Evolutionary conservation across 2,113 vertebrate species (phyloP).

Genomic region (Dicaeum eximium): DNA sequence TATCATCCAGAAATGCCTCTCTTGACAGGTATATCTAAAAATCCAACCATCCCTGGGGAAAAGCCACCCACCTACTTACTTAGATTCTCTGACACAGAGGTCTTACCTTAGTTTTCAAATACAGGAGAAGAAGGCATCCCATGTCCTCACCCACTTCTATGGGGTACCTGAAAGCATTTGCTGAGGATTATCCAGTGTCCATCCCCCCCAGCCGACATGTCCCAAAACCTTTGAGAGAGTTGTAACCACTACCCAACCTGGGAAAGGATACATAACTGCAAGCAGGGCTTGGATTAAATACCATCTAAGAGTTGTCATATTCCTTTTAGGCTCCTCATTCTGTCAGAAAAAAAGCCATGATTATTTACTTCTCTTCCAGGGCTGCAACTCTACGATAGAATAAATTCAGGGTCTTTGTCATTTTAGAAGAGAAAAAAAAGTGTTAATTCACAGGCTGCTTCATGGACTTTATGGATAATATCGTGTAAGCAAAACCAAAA

Average conservation of each 20-base stretch:
- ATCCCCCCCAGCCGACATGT: background rate
- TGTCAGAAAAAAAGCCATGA: background rate
- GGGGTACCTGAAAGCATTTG: background rate
- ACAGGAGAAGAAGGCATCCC: background rate
- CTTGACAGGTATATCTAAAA: background rate
- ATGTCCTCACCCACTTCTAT: background rate
- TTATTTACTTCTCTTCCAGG: background rate
- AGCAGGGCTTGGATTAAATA: background rate
- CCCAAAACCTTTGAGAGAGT: background rate
- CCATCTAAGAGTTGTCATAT: background rate
- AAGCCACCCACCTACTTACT: background rate
- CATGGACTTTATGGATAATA: background rate
- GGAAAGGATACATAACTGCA: background rate
- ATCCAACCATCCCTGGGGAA: background rate
- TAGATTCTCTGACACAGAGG: background rate
- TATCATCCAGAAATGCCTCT: background rate
- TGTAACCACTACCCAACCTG: rapidly evolving
- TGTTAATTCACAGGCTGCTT: background rate
- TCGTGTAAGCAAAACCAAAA: background rate
- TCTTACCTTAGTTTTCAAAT: background rate
- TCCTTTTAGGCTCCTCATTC: background rate
- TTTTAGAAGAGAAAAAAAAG: conserved; percentile 1
- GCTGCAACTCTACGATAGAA: background rate
- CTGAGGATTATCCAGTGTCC: background rate
- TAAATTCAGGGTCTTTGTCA: background rate